Evolutionary conservation across 2,888 invertebrate species (phyloP), one percentile per base, ranked within the genome.

Genomic region (Drosophila mercatorum): DNA sequence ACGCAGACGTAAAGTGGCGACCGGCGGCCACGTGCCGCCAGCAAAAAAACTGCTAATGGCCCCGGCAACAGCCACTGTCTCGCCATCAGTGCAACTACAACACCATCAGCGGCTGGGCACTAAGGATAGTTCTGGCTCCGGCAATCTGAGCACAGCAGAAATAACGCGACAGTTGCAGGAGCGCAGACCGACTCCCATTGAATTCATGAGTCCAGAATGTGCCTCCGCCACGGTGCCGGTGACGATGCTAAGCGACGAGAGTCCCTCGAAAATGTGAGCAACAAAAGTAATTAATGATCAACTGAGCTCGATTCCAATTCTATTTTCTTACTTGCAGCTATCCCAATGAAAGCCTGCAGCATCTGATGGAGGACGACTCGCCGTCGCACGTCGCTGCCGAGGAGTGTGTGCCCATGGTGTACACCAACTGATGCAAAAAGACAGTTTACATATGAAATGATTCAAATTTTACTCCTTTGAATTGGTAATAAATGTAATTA

Each of bases 201-300:
- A 97, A 92, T 93, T 97, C 74, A 94, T 97, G 75, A 86, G 82
- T 52, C 96, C 97, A 2, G 97, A 97, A 92, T 95, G 97, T 81
- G 97, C 97, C 38, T 97, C 97, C 0, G 96, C 97, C 1, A 97
- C 97, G 12, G 97, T 98, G 36, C 98, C 98, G 5, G 97, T 96
- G 46, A 98, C 98, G 93, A 97, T 98, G 96, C 98, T 98, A 91
- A 98, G 97, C 93, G 98, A 98, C 93, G 98, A 98, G 89, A 97
- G 97, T 60, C 97, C 97, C 2, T 93, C 97, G 55, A 97, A 97
- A 92, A 96, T 96, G 96, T 96, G 80, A 28, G 61, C 7, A 12
- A 55, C 7, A 1, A 10, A 34, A 34, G 0, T 34, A 17, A 7
- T 51, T 7, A 14, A 56, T 28, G 14, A 26, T 17, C 3, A 28